These are phyloP conservation scores for Gymnodraco acuticeps DNA, from an alignment of 2,797 vertebrate species.

Conservation along the genomic window DNA sequence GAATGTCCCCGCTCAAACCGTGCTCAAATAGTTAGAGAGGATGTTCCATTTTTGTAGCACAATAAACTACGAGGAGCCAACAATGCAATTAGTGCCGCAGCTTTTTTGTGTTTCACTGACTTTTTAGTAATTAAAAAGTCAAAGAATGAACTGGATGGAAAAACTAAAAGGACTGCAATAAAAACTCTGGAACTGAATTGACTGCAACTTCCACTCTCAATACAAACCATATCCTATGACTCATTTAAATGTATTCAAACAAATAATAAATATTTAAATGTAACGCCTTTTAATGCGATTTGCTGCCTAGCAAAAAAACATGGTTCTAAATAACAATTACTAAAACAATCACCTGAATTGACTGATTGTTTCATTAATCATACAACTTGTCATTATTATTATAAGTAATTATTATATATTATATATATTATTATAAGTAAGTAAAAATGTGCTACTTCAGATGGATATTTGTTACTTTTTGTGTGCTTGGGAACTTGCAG, in stretches of 20 bases:
- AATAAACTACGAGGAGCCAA: conserved; percentile 10
- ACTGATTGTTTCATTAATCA: too few species aligned
- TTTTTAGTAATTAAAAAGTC: conserved; percentile 48
- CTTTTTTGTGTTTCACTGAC: conserved; percentile 28
- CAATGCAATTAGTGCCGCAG: conserved; percentile 40
- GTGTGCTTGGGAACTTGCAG: too few species aligned
- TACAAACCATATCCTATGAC: neutral
- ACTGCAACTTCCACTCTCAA: neutral
- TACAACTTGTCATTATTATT: too few species aligned
- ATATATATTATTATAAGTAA: too few species aligned
- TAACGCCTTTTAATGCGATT: neutral
- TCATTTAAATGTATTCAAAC: conserved; percentile 12
- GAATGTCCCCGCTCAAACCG: neutral
- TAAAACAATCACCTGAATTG: too few species aligned
- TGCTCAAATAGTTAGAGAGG: conserved; percentile 10
- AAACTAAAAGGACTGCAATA: neutral
- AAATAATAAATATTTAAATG: too few species aligned
- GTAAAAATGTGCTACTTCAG: too few species aligned
- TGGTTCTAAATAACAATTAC: neutral
- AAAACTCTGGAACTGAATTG: neutral
- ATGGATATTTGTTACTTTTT: too few species aligned
- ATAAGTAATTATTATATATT: too few species aligned
- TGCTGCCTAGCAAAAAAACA: neutral
- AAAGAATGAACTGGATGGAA: conserved; percentile 30
- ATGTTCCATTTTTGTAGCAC: conserved; percentile 18